Conservation (phyloP, 2,888 invertebrate species). For the Rotaria macrura region DNA sequence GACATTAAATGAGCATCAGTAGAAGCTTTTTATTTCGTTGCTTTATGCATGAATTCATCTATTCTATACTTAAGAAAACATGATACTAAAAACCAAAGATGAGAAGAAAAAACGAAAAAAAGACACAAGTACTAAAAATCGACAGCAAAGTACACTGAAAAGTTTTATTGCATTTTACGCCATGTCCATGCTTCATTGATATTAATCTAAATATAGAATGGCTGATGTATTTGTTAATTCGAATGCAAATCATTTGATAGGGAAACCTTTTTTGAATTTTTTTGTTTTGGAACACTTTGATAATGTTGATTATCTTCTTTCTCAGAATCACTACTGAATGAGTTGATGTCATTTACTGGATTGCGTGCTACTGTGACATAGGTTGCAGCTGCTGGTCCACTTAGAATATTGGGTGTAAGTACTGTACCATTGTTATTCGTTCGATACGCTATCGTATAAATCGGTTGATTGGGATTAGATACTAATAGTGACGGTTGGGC, state of each 20-base stretch:
- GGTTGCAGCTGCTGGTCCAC: not conserved
- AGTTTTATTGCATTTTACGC: not conserved
- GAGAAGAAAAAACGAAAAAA: not conserved
- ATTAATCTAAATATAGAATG: not conserved
- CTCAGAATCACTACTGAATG: not conserved
- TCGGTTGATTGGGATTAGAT: not conserved
- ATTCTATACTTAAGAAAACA: too few relatives aligned
- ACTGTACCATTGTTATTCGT: not conserved
- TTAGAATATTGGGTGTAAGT: not conserved
- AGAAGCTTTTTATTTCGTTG: too few relatives aligned
- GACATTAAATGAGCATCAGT: too few relatives aligned
- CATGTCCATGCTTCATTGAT: conserved; percentile 19
- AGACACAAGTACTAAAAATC: too few relatives aligned
- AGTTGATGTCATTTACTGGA: not conserved
- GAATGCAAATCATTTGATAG: not conserved
- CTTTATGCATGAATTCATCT: too few relatives aligned
- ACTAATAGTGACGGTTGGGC: not conserved
- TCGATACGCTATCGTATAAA: not conserved
- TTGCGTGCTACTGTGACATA: not conserved
- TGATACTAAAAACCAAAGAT: not conserved
- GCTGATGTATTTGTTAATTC: not conserved
- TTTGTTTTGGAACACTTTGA: not conserved
- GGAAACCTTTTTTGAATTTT: not conserved
- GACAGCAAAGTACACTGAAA: too few relatives aligned
- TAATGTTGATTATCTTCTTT: not conserved